A percentile compares a stretch with the other conserved stretches of the same genome.
These are phyloP conservation scores for Acrossocheilus fasciatus DNA, from an alignment of 2,797 vertebrate species.

Conservation along the genomic window DNA sequence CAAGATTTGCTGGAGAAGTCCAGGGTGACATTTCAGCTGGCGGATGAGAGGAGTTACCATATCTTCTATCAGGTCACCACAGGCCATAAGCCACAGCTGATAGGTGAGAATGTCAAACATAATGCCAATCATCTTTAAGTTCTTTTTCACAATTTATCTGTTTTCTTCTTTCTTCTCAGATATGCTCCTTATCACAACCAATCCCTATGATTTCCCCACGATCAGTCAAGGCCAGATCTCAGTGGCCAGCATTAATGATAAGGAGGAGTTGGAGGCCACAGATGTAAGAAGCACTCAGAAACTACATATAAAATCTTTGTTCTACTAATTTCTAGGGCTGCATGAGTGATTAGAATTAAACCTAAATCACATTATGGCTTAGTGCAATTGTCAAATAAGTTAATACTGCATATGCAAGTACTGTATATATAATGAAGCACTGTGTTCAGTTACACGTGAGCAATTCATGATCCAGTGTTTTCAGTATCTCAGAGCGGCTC, in stretches of 20 bases:
- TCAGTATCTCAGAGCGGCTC: background rate
- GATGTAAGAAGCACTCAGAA: slow-evolving; percentile 76
- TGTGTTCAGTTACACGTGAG: background rate
- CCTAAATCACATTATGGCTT: background rate
- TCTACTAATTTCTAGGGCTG: background rate
- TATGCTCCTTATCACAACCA: slow-evolving; percentile 85
- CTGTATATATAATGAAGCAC: background rate
- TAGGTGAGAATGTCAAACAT: slow-evolving; percentile 70
- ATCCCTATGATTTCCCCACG: slow-evolving; percentile 83
- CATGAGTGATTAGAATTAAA: background rate
- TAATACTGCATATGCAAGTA: background rate
- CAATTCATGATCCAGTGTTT: background rate
- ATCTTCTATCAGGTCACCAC: slow-evolving; percentile 87
- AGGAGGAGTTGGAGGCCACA: slow-evolving; percentile 85
- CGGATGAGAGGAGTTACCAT: slow-evolving; percentile 83
- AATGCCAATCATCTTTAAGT: background rate
- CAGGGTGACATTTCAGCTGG: slow-evolving; percentile 84
- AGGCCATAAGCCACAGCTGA: slow-evolving; percentile 85
- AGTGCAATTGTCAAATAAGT: background rate
- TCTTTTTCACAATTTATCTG: background rate
- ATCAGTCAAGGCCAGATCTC: slow-evolving; percentile 86
- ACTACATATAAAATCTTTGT: background rate
- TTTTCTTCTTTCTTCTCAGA: slow-evolving; percentile 69
- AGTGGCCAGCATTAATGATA: slow-evolving; percentile 84
- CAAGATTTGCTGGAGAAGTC: slow-evolving; percentile 78